A percentile compares a stretch with the other conserved stretches of the same genome.
These are phyloP conservation scores for Salticus scenicus DNA, from an alignment of 2,888 invertebrate species.

Conservation along the genomic window DNA sequence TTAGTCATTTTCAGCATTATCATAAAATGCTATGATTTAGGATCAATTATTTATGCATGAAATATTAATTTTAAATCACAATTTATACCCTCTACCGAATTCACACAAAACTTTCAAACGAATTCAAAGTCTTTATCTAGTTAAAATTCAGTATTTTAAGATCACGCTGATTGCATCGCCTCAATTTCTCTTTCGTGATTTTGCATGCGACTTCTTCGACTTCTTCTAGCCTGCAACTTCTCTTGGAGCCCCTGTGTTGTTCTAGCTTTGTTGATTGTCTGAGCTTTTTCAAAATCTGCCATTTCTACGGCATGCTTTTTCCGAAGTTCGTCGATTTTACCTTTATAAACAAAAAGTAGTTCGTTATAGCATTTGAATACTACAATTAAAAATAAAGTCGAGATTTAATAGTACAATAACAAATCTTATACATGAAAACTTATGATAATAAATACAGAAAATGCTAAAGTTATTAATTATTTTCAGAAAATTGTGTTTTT, in stretches of 20 bases:
- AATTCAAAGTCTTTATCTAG: not conserved
- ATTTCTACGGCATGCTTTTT: constrained; percentile 75
- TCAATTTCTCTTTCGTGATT: constrained; percentile 71
- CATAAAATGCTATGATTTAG: not conserved
- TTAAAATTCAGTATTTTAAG: not conserved
- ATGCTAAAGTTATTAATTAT: too few relatives aligned
- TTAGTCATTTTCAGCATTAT: not conserved
- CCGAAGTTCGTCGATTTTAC: constrained; percentile 75
- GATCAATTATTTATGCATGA: not conserved
- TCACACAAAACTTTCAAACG: too few relatives aligned
- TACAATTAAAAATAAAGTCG: too few relatives aligned
- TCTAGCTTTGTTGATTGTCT: constrained; percentile 75
- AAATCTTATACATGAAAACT: too few relatives aligned
- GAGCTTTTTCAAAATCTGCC: constrained; percentile 75
- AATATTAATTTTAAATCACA: not conserved
- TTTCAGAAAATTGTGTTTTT: too few relatives aligned
- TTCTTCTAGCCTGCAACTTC: constrained; percentile 75
- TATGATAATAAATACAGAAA: too few relatives aligned
- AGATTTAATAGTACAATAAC: too few relatives aligned
- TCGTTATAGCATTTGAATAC: too few relatives aligned
- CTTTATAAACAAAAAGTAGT: constrained; percentile 73
- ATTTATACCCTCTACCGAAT: not conserved
- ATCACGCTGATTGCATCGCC: constrained; percentile 64
- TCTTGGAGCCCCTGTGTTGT: constrained; percentile 76
- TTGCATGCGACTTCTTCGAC: constrained; percentile 72